Base-by-base conservation (phyloP, 2,113 vertebrate genomes). In the Ascaphus truei region DNA sequence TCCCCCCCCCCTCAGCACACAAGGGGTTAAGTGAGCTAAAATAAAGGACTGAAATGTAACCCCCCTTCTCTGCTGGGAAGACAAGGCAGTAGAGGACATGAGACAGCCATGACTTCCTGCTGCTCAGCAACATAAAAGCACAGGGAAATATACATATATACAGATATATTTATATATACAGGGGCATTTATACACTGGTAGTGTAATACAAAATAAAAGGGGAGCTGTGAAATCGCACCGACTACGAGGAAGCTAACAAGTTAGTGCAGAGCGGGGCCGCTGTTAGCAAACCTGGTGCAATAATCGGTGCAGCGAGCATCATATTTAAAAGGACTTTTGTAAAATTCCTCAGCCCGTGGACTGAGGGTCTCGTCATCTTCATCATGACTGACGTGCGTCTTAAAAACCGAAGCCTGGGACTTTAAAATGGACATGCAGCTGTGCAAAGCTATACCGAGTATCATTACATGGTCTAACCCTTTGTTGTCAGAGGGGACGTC, bases 81-180 rank as follows among this genome's bases (percentile, higher is more conserved):
- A 71, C 67, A 31, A 71, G 34, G 45, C 45, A 39, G 30, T 34
- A 34, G 52, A 58, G 48, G 34, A 58, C 18, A 22, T 55, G 29
- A 30, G 31, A 60, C 36, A 61, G 45, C 10, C 22, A 3, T 2
- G n/a, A n/a, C 16, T 45, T 16, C 33, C 52, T 39, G 50, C 67
- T 31, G 11, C 7, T n/a, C 16, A 57, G 45, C 67, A 61, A 69
- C 39, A 39, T 59, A 61, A 45, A n/a, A 71, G 16, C 58, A 26
- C 30, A n/a, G 25, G 37, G 26, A 51, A 71, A 48, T 71, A 36
- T 61, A 61, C 57, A 71, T 61, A 71, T 71, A 61, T 71, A 71
- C 67, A 69, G 34, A 34, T 59, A 47, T 39, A 58, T 37, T 31
- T 51, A 12, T 61, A 71, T 71, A 27, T 61, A 71, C 57, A 71